Conservation (phyloP, 1,140 invertebrate genomes). For the Eciton burchellii region DNA sequence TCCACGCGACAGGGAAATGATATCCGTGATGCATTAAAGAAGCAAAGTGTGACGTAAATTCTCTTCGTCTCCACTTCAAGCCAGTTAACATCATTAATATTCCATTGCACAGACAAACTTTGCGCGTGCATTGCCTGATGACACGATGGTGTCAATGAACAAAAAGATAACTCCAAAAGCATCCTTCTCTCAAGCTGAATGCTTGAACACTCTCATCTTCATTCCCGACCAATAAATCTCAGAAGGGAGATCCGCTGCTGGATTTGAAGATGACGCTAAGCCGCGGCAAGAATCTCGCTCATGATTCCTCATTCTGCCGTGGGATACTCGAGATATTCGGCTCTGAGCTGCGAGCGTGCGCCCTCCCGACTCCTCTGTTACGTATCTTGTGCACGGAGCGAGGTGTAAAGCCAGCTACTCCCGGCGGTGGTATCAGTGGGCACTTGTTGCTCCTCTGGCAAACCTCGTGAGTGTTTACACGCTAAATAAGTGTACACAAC, state of each 20-base stretch:
- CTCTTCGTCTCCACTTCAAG: no score
- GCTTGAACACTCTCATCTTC: neutral
- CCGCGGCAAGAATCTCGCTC: neutral
- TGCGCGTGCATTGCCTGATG: no score
- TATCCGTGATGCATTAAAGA: no score
- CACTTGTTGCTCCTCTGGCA: conserved; percentile 80
- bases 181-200: neutral
- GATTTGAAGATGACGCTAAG: neutral
- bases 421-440: conserved; percentile 63
- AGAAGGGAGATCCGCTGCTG: neutral
- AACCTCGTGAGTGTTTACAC: conserved; percentile 77
- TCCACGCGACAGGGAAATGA: no score
- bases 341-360: conserved; percentile 36
- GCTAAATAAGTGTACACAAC: conserved; percentile 78
- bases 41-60: no score
- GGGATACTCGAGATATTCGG: conserved; percentile 48
- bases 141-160: neutral
- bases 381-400: conserved; percentile 47
- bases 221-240: neutral
- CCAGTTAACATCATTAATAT: no score
- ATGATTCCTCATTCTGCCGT: conserved; percentile 27
- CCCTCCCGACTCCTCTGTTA: conserved; percentile 50
- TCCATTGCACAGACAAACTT: no score
- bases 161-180: neutral
- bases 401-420: conserved; percentile 66